These are phyloP conservation scores for Xenops minutus DNA, from an alignment of 2,797 vertebrate species.

Conservation along the genomic window DNA sequence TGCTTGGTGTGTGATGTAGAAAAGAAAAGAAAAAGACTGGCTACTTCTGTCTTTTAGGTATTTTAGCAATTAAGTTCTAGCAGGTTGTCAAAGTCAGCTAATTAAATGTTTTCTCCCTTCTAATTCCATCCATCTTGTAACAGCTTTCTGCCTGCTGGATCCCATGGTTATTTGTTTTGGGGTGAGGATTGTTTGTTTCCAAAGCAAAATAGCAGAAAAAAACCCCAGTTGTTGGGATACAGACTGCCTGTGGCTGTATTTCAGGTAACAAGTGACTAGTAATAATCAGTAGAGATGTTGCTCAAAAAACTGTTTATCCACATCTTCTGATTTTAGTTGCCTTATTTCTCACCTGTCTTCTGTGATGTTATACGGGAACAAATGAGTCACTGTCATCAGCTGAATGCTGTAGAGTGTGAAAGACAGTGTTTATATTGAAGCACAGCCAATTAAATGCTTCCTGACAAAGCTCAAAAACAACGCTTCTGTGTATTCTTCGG, in stretches of 20 bases:
- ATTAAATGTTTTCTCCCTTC: neutral
- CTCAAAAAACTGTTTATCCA: neutral
- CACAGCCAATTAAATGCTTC: neutral
- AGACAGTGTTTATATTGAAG: neutral
- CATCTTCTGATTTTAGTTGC: neutral
- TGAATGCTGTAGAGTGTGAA: neutral
- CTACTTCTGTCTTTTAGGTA: neutral
- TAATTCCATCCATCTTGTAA: neutral
- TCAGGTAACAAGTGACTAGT: neutral
- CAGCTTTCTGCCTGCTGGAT: neutral
- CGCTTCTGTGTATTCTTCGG: constrained; percentile 10
- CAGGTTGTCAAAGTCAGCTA: neutral
- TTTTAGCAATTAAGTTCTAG: neutral
- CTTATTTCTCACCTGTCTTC: neutral
- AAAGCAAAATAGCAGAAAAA: neutral
- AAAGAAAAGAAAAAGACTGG: neutral
- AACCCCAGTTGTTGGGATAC: neutral
- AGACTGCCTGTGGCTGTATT: neutral
- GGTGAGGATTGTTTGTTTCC: neutral
- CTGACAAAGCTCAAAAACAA: neutral
- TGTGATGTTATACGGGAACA: neutral
- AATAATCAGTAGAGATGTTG: neutral
- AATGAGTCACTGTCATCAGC: neutral
- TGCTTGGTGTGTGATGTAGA: neutral
- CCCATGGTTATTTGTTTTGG: neutral